These are phyloP conservation scores for Chiridota heheva DNA, from an alignment of 35 echinoderm and acorn worm genomes.

Conservation along the genomic window DNA sequence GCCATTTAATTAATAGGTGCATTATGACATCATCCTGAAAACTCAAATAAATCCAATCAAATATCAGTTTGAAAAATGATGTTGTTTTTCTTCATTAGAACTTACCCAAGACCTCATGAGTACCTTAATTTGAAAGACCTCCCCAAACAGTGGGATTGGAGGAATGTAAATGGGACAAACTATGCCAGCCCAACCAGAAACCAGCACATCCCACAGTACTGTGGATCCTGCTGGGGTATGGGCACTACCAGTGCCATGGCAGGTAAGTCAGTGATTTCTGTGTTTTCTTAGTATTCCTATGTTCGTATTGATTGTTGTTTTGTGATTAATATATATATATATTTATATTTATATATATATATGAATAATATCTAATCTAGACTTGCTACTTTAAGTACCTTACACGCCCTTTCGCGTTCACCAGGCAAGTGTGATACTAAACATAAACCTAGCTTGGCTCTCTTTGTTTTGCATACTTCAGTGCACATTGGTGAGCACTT, in stretches of 20 bases:
- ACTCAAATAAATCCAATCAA: too few relatives aligned
- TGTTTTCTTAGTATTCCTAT: neutral
- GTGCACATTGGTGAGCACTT: too few relatives aligned
- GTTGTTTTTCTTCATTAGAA: slow-evolving; percentile 39
- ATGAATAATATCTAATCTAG: too few relatives aligned
- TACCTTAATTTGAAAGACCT: slow-evolving; percentile 61
- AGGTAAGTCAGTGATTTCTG: slow-evolving; percentile 45
- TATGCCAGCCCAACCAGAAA: slow-evolving; percentile 88
- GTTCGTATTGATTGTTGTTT: neutral
- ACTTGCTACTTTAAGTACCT: too few relatives aligned
- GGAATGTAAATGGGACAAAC: slow-evolving; percentile 82
- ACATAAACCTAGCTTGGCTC: too few relatives aligned
- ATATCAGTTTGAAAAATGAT: too few relatives aligned
- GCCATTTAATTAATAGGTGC: too few relatives aligned
- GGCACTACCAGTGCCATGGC: slow-evolving; percentile 88
- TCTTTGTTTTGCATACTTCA: too few relatives aligned
- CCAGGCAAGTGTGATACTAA: too few relatives aligned
- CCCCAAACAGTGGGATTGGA: slow-evolving; percentile 68
- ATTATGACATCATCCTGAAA: too few relatives aligned
- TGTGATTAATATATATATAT: neutral
- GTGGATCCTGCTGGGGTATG: slow-evolving; percentile 95
- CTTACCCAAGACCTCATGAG: slow-evolving; percentile 69
- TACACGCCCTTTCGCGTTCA: too few relatives aligned
- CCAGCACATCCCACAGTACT: slow-evolving; percentile 96
- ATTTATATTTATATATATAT: too few relatives aligned